These are phyloP conservation scores for Syrista parreyssii DNA, from an alignment of 2,888 invertebrate genomes.

Conservation along the genomic window DNA sequence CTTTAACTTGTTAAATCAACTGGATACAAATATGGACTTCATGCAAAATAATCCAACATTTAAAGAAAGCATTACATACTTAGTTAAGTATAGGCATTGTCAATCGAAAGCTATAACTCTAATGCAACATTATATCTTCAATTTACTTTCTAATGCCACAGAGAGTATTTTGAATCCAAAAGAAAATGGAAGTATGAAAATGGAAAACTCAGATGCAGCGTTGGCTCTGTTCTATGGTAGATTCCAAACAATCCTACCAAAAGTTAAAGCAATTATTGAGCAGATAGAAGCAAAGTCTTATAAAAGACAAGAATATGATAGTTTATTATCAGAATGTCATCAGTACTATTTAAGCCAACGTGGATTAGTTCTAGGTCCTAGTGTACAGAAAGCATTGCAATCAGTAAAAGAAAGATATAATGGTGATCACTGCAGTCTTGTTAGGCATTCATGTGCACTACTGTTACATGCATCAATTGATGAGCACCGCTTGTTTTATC, in stretches of 20 bases:
- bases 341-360: constrained; percentile 85
- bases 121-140: constrained; percentile 82
- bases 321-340: constrained; percentile 82
- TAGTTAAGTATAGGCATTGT: constrained; percentile 87
- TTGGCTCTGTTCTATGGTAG: constrained; percentile 93
- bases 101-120: constrained; percentile 83
- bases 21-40: constrained; percentile 89
- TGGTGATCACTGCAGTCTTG: constrained; percentile 84
- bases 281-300: constrained; percentile 84
- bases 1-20: constrained; percentile 81
- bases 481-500: constrained; percentile 90
- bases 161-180: constrained; percentile 66
- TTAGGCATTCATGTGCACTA: constrained; percentile 89
- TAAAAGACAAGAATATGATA: constrained; percentile 80
- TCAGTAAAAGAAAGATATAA: constrained; percentile 68
- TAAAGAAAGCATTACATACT: constrained; percentile 86
- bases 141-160: constrained; percentile 82
- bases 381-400: constrained; percentile 65
- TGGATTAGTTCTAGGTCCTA: constrained; percentile 70
- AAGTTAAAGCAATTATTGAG: constrained; percentile 82
- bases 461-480: constrained; percentile 94
- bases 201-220: constrained; percentile 72
- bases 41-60: constrained; percentile 82
- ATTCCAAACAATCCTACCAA: constrained; percentile 92
- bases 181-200: constrained; percentile 27